phyloP scores from a whole-genome alignment of 1,140 invertebrate species.

The Anagrus nilaparvatae region DNA sequence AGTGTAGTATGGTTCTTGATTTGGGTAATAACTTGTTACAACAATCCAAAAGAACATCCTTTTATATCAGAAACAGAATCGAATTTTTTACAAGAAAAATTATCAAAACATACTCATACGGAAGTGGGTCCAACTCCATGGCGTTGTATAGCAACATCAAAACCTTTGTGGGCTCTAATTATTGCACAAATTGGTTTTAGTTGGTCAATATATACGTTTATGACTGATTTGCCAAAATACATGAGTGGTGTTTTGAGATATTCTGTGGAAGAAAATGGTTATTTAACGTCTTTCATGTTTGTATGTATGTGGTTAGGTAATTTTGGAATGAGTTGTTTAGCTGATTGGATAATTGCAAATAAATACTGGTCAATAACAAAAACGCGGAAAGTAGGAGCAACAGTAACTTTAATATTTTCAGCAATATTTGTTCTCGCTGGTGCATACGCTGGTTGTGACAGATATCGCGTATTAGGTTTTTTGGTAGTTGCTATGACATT shows the following conservation, averaged over 20 bases:
- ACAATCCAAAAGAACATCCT: constrained; percentile 69
- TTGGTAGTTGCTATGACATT: constrained; percentile 62
- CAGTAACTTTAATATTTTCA: constrained; percentile 58
- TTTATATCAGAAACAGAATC: constrained; percentile 71
- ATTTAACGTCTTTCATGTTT: constrained; percentile 61
- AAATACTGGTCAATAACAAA: constrained; percentile 48
- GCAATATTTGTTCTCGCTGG: constrained; percentile 71
- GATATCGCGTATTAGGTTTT: constrained; percentile 49
- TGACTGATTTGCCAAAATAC: constrained; percentile 86
- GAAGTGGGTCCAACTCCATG: constrained; percentile 56
- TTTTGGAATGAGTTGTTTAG: constrained; percentile 52
- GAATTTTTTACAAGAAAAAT: constrained; percentile 57
- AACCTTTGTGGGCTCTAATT: constrained; percentile 63
- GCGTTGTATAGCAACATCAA: constrained; percentile 62
- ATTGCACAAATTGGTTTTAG: constrained; percentile 76
- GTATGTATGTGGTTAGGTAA: constrained; percentile 64
- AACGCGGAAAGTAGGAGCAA: constrained; percentile 63
- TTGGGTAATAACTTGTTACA: constrained; percentile 65
- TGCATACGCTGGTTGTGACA: constrained; percentile 68
- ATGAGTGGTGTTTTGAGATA: constrained; percentile 81
- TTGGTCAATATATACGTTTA: constrained; percentile 90
- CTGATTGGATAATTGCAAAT: constrained; percentile 55
- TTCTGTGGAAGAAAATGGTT: constrained; percentile 61
- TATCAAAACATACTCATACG: constrained; percentile 44
- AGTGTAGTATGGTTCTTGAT: constrained; percentile 63